Evolutionary conservation across 92 coral and sea anemone species (phyloP), one percentile per base, ranked within the genome.

Genomic region (Parazoanthus swiftii): DNA sequence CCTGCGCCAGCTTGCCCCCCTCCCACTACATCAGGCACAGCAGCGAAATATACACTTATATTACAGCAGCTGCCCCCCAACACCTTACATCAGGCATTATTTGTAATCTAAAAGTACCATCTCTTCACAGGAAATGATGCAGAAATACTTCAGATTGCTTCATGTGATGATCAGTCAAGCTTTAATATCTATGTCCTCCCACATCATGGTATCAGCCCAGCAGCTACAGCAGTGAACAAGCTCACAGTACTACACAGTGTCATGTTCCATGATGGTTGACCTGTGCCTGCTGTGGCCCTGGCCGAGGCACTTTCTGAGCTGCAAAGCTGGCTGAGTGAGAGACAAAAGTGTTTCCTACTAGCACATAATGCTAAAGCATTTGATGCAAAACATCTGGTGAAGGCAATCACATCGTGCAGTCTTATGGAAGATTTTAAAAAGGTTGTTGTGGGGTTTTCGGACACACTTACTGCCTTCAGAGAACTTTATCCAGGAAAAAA

Each of bases 391-490:
- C 91, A 90, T 77, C 76, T 93, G 35, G 18, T 80, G 14, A 93
- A 86, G 50, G 93, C 90, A 37, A 18, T 90, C 38, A 21, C 85
- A 51, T 75, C 92, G 37, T 85, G 90, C 71, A 80, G 86, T 66
- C 50, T 56, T 68, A 29, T 77, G 79, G 77, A 63, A 11, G 85
- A 81, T 58, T 88, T 90, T 77, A 29, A 50, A 11, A 70, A 74
- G 70, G 71, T 44, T 39, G 88, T 81, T 14, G 72, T 88, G 43
- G 91, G 95, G 33, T 92, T 92, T 85, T 90, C 88, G 16, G 95
- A 92, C 74, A 90, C 95, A 4, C 85, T 92, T 39, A 85, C 95
- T 26, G 91, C 91, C 8, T 90, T 93, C 93, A 38, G 91, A 36
- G 94, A 89, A 80, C 82, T 89, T 10, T 78, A 89, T 11, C 95